Evolutionary conservation across 2,797 vertebrate genomes (phyloP), one percentile per base, ranked within the genome.

Genomic region (Dryobates pubescens): DNA sequence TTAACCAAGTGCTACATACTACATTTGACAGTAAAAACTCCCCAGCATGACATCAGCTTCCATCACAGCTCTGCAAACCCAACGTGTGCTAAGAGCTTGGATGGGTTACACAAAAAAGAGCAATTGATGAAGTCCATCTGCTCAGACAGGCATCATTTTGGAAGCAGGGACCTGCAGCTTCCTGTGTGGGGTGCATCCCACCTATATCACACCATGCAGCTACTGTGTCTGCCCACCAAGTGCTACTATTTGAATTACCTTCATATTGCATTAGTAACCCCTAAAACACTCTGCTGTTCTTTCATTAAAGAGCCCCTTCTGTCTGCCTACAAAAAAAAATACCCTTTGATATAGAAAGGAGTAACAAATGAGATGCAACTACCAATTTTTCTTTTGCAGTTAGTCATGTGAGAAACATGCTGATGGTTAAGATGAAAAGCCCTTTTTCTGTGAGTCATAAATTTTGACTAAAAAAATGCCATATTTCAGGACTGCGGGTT

Each of bases 391-490:
- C 72, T 90, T 83, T 82, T 68, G n/a, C 36, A 76, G 93, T 89
- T 89, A 78, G 53, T 63, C 89, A 75, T 71, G 63, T 79, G 74
- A 94, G 58, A 67, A 74, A 94, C 2, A 0, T 76, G 70, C 58
- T 2, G 19, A 76, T 47, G 38, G 80, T 70, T 69, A 85, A 70
- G 89, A 81, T 74, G 74, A 95, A 95, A 49, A 89, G 79, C n/a
- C 54, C 91, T 81, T 87, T 94, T 96, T 67, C 87, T 70, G 57
- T 47, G 67, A 96, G 93, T 91, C 95, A 94, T 97, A 94, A 94
- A 81, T 96, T 97, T 92, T 93, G 85, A 70, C 88, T 83, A 65
- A 94, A 84, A 96, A 96, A 59, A 76, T 64, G 71, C 76, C 82
- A 14, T 95, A 89, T 93, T 93, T 95, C 93, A 95, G 87, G 68